Evolutionary conservation across 1,140 invertebrate genomes (phyloP), one percentile per base, ranked within the genome.

Genomic region (Pygmarrhopalites habei): DNA sequence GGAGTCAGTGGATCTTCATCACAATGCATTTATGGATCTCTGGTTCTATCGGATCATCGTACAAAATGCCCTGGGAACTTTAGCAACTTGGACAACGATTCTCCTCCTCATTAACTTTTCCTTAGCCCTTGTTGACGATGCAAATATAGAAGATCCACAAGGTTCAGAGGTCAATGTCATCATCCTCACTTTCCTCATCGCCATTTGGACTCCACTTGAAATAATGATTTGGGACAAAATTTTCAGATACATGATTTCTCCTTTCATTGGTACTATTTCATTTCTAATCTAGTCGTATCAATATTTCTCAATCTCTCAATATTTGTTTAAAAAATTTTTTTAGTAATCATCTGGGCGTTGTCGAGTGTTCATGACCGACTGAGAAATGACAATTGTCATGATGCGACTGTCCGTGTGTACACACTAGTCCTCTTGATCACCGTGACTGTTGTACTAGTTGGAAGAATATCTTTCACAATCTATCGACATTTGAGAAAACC

Each of bases 31-130:
- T 17, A 21, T 39, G 10, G 60, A 62, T 44, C 41, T 55, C 2
- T 62, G 60, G 60, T 25, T 62, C 19, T 56, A 55, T 30, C 51
- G 49, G 7, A 44, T 62, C 12, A 15, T 62, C 17, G 51, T 55
- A n/a, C 60, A 62, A 17, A 62, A 62, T 44, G 29, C 26, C 7
- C 21, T 62, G 7, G 60, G 46, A 12, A 23, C 29, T 3, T 43
- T 23, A 7, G 49, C 60, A 12, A 44, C 21, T 2, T 62, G 60
- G 60, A 30, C 26, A 2, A 30, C 43, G 3, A 15, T 43, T 23
- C 25, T 53, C 7, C 32, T 52, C 32, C 46, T 61, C 2, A 52
- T 61, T 3, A 61, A 61, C 19, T 52, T 52, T 17, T 21, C 39
- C 19, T 21, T 61, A 4, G 17, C 59, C 2, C 28, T 56, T 58